Percentiles rank a stretch among this genome's conserved stretches.
Conservation (phyloP, 1,140 invertebrate species). For the Pseudomyrmex cubaensis region DNA sequence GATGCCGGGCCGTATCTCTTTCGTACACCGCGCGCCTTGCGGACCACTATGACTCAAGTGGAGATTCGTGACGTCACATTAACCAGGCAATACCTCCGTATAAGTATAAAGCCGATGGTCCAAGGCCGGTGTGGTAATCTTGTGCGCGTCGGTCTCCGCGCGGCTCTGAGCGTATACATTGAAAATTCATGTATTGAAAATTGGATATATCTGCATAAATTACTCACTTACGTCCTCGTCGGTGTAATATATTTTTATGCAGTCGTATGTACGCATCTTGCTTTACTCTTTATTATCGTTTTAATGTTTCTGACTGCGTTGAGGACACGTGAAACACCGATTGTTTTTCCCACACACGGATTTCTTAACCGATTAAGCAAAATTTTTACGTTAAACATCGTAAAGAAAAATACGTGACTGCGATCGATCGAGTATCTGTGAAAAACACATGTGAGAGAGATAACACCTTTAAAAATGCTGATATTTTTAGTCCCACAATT, state of each 20-base stretch:
- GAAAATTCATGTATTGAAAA: conserved; percentile 13
- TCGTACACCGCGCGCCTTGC: conserved; percentile 38
- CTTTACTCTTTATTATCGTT: no score
- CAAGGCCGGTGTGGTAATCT: conserved; percentile 78
- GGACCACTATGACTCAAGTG: conserved; percentile 70
- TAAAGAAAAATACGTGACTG: no score
- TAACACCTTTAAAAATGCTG: not conserved
- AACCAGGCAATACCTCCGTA: conserved; percentile 76
- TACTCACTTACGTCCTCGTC: conserved; percentile 13
- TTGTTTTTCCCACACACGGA: not conserved
- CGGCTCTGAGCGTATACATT: conserved; percentile 5
- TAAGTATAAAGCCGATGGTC: conserved; percentile 79
- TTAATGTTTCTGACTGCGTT: no score
- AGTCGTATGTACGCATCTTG: no score
- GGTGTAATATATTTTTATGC: conserved; percentile 1
- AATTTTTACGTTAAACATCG: not conserved
- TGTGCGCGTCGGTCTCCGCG: conserved; percentile 44
- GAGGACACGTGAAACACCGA: no score
- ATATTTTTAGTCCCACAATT: not conserved
- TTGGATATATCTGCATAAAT: conserved; percentile 18
- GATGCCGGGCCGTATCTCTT: conserved; percentile 33
- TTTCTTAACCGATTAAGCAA: not conserved
- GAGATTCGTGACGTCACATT: conserved; percentile 76
- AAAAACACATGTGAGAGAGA: no score
- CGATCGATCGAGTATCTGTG: not conserved